Evolutionary conservation across 2,797 vertebrate species (phyloP).

Genomic region (Dendrocincla tyrannina): DNA sequence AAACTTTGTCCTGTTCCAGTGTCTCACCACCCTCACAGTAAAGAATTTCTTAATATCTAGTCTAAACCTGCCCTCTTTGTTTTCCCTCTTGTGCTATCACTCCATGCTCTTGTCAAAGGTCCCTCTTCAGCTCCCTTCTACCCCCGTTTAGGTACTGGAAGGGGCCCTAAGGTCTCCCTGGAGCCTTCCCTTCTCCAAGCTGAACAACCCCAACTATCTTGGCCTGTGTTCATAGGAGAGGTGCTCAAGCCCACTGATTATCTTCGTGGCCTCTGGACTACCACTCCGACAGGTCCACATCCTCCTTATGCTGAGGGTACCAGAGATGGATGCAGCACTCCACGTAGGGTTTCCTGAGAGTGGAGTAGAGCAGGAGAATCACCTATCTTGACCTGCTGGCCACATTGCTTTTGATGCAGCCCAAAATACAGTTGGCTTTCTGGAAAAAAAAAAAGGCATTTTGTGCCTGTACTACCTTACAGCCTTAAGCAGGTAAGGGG

Average conservation of each 20-base stretch:
- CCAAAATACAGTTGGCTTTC: not conserved
- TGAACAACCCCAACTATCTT: not conserved
- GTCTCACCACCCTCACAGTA: not conserved
- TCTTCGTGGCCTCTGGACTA: not conserved
- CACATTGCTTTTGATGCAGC: not conserved
- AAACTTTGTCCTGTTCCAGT: not conserved
- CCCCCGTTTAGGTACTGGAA: not conserved
- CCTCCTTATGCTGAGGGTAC: not conserved
- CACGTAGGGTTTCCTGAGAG: not conserved
- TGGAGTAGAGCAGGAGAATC: not conserved
- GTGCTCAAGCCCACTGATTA: not conserved
- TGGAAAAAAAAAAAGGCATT: rapidly evolving
- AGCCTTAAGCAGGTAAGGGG: not conserved
- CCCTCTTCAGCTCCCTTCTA: not conserved
- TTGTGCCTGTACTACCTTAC: not conserved
- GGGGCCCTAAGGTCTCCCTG: not conserved
- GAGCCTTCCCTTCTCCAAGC: not conserved
- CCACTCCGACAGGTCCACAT: not conserved
- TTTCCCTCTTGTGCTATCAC: not conserved
- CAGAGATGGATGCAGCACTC: not conserved
- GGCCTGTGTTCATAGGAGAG: not conserved
- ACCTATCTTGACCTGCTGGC: rapidly evolving
- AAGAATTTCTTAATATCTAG: not conserved
- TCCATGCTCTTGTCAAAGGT: not conserved
- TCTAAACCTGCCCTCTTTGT: not conserved